phyloP scores from a whole-genome alignment of 1,140 invertebrate species.

The Procambarus clarkii region DNA sequence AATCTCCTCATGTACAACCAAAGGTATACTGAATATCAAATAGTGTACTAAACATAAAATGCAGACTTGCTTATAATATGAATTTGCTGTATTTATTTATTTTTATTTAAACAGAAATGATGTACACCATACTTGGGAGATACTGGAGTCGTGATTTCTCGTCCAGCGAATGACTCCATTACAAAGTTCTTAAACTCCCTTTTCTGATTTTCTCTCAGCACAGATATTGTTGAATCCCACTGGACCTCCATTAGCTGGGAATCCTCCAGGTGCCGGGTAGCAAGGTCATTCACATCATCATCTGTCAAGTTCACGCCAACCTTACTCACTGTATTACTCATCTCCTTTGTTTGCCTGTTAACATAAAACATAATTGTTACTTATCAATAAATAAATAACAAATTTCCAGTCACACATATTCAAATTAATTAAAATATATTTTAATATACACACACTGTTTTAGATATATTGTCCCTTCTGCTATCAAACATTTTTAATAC shows the following conservation, averaged over 20 bases:
- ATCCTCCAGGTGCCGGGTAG: constrained; percentile 86
- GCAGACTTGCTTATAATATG: too few species aligned
- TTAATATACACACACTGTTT: too few species aligned
- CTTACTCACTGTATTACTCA: constrained; percentile 83
- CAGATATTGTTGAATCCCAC: constrained; percentile 86
- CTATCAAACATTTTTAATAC: too few species aligned
- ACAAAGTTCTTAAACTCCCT: constrained; percentile 88
- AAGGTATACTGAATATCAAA: too few species aligned
- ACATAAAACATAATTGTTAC: neutral
- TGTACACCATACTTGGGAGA: constrained; percentile 41
- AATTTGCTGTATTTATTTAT: neutral
- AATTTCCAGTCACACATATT: too few species aligned
- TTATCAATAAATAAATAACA: too few species aligned
- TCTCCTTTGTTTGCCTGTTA: constrained; percentile 85
- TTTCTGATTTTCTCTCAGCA: constrained; percentile 84
- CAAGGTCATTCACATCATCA: constrained; percentile 86
- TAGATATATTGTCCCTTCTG: too few species aligned
- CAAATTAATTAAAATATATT: too few species aligned
- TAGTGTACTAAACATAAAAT: too few species aligned
- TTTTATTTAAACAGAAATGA: neutral
- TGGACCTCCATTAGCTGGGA: constrained; percentile 85
- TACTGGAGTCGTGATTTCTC: constrained; percentile 48
- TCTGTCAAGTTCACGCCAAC: constrained; percentile 80
- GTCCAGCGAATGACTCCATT: constrained; percentile 77
- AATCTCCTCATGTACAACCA: too few species aligned